Conservation (phyloP, 2,888 invertebrate species). For the Lasioglossum vierecki region DNA sequence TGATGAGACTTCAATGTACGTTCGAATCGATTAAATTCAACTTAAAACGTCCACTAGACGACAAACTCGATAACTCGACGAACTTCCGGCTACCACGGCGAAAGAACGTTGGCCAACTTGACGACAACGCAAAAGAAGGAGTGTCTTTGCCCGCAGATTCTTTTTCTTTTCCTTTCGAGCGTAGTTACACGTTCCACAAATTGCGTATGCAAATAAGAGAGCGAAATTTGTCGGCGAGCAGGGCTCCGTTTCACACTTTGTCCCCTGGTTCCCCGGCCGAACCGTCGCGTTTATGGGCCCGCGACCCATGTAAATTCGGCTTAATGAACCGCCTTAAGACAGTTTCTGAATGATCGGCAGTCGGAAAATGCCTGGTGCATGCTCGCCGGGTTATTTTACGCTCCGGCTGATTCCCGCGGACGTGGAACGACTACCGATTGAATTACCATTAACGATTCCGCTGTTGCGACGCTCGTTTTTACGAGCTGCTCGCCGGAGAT, state of each 20-base stretch:
- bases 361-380: neutral
- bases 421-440: slow-evolving; percentile 10
- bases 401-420: slow-evolving; percentile 13
- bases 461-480: neutral
- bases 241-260: slow-evolving; percentile 39
- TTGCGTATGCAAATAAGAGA: slow-evolving; percentile 45
- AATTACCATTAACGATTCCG: slow-evolving; percentile 14
- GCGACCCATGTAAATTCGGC: slow-evolving; percentile 4
- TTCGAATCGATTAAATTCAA: neutral
- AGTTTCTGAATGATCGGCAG: neutral
- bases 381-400: slow-evolving; percentile 2
- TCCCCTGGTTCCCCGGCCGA: neutral
- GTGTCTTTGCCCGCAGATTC: too few relatives aligned
- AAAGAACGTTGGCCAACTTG: slow-evolving; percentile 33
- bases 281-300: neutral
- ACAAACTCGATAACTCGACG: slow-evolving; percentile 4
- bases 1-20: neutral
- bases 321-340: slow-evolving; percentile 11
- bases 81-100: slow-evolving; percentile 55
- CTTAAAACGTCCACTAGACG: neutral
- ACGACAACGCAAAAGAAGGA: slow-evolving; percentile 36
- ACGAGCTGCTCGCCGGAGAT: neutral
- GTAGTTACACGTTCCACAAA: slow-evolving; percentile 33
- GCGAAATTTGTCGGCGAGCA: slow-evolving; percentile 47
- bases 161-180: neutral